These are phyloP conservation scores for Asbolus verrucosus DNA, from an alignment of 1,140 invertebrate genomes.

Conservation along the genomic window DNA sequence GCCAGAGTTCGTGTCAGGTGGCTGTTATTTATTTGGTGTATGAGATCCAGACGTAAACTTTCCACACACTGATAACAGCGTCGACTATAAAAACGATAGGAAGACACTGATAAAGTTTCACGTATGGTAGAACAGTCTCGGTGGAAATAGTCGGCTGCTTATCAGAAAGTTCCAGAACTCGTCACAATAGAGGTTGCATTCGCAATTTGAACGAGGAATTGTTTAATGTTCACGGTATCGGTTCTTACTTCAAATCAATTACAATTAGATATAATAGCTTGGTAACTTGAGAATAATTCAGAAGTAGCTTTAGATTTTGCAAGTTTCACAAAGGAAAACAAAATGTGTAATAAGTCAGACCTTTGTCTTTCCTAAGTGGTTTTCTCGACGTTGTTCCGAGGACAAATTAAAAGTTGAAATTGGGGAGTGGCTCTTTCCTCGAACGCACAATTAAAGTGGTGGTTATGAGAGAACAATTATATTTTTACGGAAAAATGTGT, in stretches of 20 bases:
- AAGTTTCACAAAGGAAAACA: conserved; percentile 26
- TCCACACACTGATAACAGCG: too few species aligned
- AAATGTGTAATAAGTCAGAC: conserved; percentile 30
- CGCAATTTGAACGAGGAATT: conserved; percentile 3
- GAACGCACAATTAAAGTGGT: conserved; percentile 16
- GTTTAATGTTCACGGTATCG: conserved; percentile 13
- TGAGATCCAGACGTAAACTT: too few species aligned
- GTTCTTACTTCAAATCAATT: conserved; percentile 36
- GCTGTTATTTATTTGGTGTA: too few species aligned
- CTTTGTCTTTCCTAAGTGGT: conserved; percentile 37
- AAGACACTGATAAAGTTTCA: too few species aligned
- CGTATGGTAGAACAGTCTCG: too few species aligned
- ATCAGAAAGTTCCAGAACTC: conserved; percentile 28
- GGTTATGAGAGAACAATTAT: conserved; percentile 17
- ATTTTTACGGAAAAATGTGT: neutral
- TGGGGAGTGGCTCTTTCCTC: conserved; percentile 16
- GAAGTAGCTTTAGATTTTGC: conserved; percentile 14
- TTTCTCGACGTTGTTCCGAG: conserved; percentile 13
- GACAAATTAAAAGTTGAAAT: conserved; percentile 34
- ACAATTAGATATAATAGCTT: conserved; percentile 43
- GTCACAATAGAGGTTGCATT: conserved; percentile 36
- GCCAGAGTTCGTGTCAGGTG: too few species aligned
- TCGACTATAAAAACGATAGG: too few species aligned
- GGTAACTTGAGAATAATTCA: conserved; percentile 22
- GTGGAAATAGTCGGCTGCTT: conserved; percentile 7